Evolutionary conservation across 1,140 invertebrate genomes (phyloP).

Genomic region (Coelopa frigida): DNA sequence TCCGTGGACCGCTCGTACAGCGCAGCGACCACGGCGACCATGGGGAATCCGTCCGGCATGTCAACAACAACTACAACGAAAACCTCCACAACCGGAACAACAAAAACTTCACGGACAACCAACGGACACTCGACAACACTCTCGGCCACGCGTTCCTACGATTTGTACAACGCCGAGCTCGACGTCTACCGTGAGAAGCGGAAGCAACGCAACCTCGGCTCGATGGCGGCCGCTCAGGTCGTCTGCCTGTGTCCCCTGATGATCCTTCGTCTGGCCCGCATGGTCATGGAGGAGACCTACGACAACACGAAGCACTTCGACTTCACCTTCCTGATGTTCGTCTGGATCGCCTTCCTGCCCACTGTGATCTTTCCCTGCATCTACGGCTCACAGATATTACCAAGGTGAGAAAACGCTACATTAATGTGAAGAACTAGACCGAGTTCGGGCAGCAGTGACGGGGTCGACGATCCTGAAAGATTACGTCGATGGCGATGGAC

Average conservation of each 20-base stretch:
- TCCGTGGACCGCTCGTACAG: constrained; percentile 25
- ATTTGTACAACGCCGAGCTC: constrained; percentile 54
- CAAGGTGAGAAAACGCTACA: no score
- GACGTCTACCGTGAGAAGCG: constrained; percentile 58
- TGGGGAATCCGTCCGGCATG: constrained; percentile 4
- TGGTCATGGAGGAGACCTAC: constrained; percentile 60
- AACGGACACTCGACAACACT: neutral
- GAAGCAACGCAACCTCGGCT: constrained; percentile 59
- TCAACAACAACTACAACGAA: no score
- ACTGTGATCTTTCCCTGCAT: constrained; percentile 58
- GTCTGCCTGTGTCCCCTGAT: constrained; percentile 62
- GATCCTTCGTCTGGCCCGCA: constrained; percentile 57
- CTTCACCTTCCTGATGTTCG: constrained; percentile 59
- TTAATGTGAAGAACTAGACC: no score
- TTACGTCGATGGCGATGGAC: no score
- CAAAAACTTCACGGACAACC: neutral
- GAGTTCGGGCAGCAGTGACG: no score
- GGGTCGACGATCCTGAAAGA: no score
- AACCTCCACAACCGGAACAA: no score
- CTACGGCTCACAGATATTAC: constrained; percentile 59
- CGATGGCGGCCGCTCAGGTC: constrained; percentile 59
- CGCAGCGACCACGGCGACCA: constrained; percentile 5
- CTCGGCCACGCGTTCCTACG: constrained; percentile 36
- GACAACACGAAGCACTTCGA: constrained; percentile 62
- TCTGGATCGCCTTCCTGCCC: constrained; percentile 64